Percentiles rank a stretch among this genome's conserved stretches.
Conservation (phyloP, 2,797 vertebrate genomes). For the Muscicapa comitata region DNA sequence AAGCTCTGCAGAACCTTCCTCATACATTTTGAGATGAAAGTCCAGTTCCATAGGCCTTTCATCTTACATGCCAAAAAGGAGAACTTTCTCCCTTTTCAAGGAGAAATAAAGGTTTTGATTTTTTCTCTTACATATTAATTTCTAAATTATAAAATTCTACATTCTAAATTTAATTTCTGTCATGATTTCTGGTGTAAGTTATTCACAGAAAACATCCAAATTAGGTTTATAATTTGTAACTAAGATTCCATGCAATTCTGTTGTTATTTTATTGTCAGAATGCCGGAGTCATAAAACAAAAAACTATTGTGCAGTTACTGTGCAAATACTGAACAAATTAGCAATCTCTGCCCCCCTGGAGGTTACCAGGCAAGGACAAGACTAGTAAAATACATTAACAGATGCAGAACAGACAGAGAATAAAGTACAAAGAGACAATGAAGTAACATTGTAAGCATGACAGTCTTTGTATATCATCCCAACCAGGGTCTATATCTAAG, state of each 20-base stretch:
- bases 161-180: background rate
- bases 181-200: background rate
- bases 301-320: background rate
- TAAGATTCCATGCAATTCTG: background rate
- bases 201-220: background rate
- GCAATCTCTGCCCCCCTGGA: background rate
- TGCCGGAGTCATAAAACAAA: background rate
- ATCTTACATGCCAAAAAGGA: background rate
- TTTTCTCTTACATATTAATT: background rate
- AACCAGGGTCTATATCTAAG: background rate
- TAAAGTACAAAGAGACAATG: constrained; percentile 20
- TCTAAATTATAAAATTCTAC: background rate
- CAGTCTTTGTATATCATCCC: background rate
- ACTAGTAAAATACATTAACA: constrained; percentile 30
- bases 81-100: background rate
- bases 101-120: background rate
- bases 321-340: background rate
- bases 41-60: background rate
- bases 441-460: background rate
- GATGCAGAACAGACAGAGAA: background rate
- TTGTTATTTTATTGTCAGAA: background rate
- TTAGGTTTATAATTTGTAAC: background rate
- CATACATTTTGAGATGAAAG: background rate
- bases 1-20: background rate
- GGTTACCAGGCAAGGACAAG: constrained; percentile 37